Conservation (phyloP, 1,140 invertebrate genomes). For the Palaemon carinicauda region DNA sequence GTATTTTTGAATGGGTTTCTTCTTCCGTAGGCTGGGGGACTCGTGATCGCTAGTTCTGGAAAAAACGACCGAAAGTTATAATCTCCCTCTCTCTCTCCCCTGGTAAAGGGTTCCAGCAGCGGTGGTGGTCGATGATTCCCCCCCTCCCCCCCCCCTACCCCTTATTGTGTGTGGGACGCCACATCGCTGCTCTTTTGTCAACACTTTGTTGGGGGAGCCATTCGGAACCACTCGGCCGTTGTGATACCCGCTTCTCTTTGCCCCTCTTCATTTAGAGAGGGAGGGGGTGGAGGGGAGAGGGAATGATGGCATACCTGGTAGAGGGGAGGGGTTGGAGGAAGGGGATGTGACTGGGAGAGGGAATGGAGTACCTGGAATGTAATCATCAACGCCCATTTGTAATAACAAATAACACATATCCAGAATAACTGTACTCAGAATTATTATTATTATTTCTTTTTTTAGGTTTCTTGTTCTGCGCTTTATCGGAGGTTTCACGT, state of each 20-base stretch:
- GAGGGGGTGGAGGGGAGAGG: background rate
- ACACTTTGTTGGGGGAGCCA: constrained; percentile 35
- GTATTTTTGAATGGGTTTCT: too few relatives aligned
- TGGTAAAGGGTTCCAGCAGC: constrained; percentile 37
- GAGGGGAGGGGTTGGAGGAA: too few relatives aligned
- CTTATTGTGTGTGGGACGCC: constrained; percentile 36
- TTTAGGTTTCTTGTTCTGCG: too few relatives aligned
- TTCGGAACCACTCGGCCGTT: constrained; percentile 34
- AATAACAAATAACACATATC: background rate
- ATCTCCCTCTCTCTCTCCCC: background rate
- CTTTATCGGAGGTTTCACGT: too few relatives aligned
- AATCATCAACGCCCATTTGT: constrained; percentile 30
- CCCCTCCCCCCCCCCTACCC: too few relatives aligned
- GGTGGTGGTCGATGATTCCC: constrained; percentile 43
- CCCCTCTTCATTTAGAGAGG: constrained; percentile 27
- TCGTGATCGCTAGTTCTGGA: background rate
- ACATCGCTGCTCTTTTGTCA: constrained; percentile 52
- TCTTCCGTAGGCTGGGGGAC: background rate
- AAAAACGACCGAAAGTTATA: background rate
- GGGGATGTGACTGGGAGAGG: background rate
- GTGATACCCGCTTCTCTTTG: background rate
- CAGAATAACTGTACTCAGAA: too few relatives aligned
- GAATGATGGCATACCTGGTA: too few relatives aligned
- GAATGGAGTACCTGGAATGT: background rate
- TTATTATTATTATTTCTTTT: too few relatives aligned